Evolutionary conservation across 1,140 invertebrate species (phyloP).

Genomic region (Scaptomyza montana): DNA sequence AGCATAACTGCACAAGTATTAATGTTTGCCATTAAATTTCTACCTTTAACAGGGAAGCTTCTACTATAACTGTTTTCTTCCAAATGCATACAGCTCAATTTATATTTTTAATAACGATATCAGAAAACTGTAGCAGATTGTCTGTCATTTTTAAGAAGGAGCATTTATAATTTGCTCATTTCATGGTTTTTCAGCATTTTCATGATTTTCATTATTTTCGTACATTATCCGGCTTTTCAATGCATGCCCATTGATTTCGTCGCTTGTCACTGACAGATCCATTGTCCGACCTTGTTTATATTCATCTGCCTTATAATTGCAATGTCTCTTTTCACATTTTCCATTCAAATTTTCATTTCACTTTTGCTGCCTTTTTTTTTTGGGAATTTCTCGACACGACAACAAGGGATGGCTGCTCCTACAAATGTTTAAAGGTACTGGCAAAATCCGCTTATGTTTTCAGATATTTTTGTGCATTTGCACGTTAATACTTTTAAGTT

Average conservation of each 20-base stretch:
- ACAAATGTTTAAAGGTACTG: constrained; percentile 24
- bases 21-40: too few species aligned
- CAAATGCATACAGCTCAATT: background rate
- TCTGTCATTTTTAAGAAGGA: background rate
- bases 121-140: background rate
- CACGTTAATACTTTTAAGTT: constrained; percentile 73
- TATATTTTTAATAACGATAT: background rate
- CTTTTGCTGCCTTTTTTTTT: constrained; percentile 18
- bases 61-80: too few species aligned
- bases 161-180: constrained; percentile 70
- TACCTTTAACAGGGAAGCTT: too few species aligned
- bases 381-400: background rate
- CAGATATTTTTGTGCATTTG: constrained; percentile 65
- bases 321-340: constrained; percentile 55
- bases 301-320: constrained; percentile 68
- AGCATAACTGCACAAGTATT: too few species aligned
- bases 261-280: constrained; percentile 60
- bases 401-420: constrained; percentile 8
- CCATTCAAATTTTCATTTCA: constrained; percentile 66
- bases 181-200: constrained; percentile 45
- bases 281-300: constrained; percentile 62
- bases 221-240: constrained; percentile 54
- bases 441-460: constrained; percentile 71
- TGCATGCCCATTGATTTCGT: constrained; percentile 49
- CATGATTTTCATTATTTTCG: constrained; percentile 47